Percentiles rank a stretch among this genome's conserved stretches.
Evolutionary conservation across 2,888 invertebrate species (phyloP).

Genomic region (Acrobasis repandana): DNA sequence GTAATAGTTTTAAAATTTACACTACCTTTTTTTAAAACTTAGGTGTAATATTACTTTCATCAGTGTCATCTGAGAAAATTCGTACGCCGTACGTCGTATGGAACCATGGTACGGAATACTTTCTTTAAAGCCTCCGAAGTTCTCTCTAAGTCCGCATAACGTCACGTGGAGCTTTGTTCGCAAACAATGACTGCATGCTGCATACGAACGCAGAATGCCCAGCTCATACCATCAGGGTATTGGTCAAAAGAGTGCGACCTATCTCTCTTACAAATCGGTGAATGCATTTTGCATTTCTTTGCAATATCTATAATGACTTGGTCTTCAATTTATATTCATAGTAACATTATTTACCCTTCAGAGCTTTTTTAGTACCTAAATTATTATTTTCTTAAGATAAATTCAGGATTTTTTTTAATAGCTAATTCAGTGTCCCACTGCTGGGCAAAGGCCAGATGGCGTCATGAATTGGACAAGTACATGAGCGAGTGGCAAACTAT

Average conservation of each 20-base stretch:
- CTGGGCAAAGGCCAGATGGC: no score
- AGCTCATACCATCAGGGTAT: constrained; percentile 54
- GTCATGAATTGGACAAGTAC: no score
- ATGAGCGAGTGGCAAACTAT: no score
- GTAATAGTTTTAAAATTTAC: no score
- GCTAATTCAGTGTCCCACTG: no score
- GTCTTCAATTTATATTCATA: constrained; percentile 33
- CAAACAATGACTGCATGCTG: constrained; percentile 70
- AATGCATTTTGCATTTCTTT: constrained; percentile 49
- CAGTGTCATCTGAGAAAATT: constrained; percentile 47
- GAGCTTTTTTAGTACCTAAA: no score
- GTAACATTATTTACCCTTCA: no score
- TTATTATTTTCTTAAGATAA: no score
- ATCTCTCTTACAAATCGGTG: constrained; percentile 30
- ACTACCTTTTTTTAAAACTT: no score
- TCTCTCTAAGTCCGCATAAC: constrained; percentile 62
- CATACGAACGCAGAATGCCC: constrained; percentile 65
- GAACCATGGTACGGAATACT: constrained; percentile 64
- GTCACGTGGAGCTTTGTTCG: constrained; percentile 69
- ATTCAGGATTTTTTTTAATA: no score
- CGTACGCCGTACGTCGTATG: no score
- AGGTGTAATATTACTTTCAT: constrained; percentile 50
- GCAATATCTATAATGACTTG: constrained; percentile 31
- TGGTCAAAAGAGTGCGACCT: constrained; percentile 53
- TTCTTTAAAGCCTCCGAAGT: constrained; percentile 68